These are phyloP conservation scores for Drosophila prostipennis DNA, from an alignment of 2,888 invertebrate species.

Conservation along the genomic window DNA sequence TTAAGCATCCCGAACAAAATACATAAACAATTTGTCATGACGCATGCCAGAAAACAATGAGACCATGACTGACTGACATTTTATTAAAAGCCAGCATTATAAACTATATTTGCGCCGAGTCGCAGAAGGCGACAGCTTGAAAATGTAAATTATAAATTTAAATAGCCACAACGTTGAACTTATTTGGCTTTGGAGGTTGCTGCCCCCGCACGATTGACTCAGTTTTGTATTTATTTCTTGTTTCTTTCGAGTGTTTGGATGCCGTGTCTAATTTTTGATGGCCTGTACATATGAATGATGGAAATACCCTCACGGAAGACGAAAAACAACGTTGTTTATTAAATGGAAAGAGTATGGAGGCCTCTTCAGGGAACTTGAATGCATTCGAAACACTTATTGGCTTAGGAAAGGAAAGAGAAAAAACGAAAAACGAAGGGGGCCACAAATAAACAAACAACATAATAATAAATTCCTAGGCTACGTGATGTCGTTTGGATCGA, in stretches of 20 bases:
- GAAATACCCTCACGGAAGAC: conserved; percentile 13
- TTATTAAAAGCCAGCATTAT: conserved; percentile 21
- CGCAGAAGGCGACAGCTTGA: conserved; percentile 30
- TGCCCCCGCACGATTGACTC: conserved; percentile 68
- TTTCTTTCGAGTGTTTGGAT: conserved; percentile 24
- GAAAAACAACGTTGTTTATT: not conserved
- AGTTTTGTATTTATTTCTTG: conserved; percentile 30
- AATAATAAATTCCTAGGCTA: conserved; percentile 52
- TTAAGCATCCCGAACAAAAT: conserved; percentile 8
- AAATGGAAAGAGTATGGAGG: conserved; percentile 6
- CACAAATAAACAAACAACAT: conserved; percentile 18
- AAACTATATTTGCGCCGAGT: conserved; percentile 24
- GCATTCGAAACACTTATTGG: conserved; percentile 58
- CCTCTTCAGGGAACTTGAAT: conserved; percentile 8
- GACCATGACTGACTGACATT: conserved; percentile 38
- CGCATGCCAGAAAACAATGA: conserved; percentile 19
- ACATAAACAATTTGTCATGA: conserved; percentile 25
- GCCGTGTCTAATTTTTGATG: conserved; percentile 17
- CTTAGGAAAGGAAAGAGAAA: conserved; percentile 33
- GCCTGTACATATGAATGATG: conserved; percentile 14
- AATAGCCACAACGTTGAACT: conserved; percentile 33
- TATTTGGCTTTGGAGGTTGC: conserved; percentile 70
- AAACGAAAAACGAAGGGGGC: conserved; percentile 1
- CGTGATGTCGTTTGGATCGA: conserved; percentile 45
- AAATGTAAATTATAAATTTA: conserved; percentile 16